These are phyloP conservation scores for Folsomia manolachei DNA, from an alignment of 2,888 invertebrate genomes.

Conservation along the genomic window DNA sequence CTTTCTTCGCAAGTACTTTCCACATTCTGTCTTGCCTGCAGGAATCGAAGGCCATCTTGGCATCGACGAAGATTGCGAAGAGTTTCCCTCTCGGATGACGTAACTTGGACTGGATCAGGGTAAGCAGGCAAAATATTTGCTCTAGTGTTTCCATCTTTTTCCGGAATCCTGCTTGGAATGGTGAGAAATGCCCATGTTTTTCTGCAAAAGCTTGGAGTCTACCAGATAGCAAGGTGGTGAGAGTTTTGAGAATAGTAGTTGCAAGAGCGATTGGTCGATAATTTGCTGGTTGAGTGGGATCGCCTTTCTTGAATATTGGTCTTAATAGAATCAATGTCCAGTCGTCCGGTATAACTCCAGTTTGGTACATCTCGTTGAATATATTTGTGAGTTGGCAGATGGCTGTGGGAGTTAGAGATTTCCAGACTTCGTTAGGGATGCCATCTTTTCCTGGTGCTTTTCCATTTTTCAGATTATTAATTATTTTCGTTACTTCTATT, in stretches of 20 bases:
- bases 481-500: constrained; percentile 11
- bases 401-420: not conserved
- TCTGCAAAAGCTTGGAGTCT: constrained; percentile 11
- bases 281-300: constrained; percentile 2
- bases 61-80: constrained; percentile 10
- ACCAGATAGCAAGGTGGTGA: constrained; percentile 20
- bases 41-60: constrained; percentile 12
- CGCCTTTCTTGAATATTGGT: constrained; percentile 30
- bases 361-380: constrained; percentile 1
- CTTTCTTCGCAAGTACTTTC: not conserved
- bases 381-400: not conserved
- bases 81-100: constrained; percentile 1
- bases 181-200: constrained; percentile 3
- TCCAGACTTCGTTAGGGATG: constrained; percentile 25
- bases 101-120: not conserved
- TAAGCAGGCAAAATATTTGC: constrained; percentile 6
- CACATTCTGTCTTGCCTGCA: not conserved
- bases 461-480: constrained; percentile 14
- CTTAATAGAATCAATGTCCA: constrained; percentile 24
- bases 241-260: constrained; percentile 28
- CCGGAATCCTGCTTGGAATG: constrained; percentile 20
- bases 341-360: constrained; percentile 6
- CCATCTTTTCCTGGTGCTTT: constrained; percentile 30
- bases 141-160: not conserved
- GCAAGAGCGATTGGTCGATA: constrained; percentile 29